A percentile compares a stretch with the other conserved stretches of the same genome.
phyloP scores from a whole-genome alignment of 2,797 vertebrate species.

The Lepilemur septentrionalis region DNA sequence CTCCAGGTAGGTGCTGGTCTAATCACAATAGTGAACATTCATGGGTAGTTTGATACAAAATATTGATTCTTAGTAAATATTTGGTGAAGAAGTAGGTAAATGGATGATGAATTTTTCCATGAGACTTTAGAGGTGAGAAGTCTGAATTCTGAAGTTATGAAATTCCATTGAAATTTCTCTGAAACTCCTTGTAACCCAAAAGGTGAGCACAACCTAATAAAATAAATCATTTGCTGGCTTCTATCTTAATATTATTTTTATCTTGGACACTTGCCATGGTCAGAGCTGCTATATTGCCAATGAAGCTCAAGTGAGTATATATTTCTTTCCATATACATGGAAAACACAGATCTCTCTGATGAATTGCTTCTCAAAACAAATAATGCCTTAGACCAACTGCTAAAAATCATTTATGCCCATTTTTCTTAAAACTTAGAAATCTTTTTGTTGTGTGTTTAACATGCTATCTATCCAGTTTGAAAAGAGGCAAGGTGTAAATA shows the following conservation, averaged over 20 bases:
- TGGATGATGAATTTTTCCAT: neutral
- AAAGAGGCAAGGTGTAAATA: neutral
- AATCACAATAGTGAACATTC: neutral
- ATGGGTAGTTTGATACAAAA: neutral
- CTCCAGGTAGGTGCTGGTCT: neutral
- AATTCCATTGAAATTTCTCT: neutral
- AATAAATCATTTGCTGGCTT: neutral
- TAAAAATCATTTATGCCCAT: neutral
- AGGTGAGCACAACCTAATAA: neutral
- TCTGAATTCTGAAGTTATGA: neutral
- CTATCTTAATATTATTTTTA: neutral
- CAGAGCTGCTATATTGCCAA: no score
- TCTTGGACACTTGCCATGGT: neutral
- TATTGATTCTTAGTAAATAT: neutral
- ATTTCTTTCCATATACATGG: neutral
- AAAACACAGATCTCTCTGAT: neutral
- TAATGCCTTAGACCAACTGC: neutral
- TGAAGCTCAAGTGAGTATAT: neutral
- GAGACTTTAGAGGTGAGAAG: neutral
- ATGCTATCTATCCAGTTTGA: neutral
- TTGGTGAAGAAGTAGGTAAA: neutral
- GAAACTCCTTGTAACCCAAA: neutral
- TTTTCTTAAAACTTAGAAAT: neutral
- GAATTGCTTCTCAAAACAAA: neutral
- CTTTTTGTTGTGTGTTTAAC: neutral